phyloP scores from a whole-genome alignment of 2,113 vertebrate species.

The Barnardius zonarius region DNA sequence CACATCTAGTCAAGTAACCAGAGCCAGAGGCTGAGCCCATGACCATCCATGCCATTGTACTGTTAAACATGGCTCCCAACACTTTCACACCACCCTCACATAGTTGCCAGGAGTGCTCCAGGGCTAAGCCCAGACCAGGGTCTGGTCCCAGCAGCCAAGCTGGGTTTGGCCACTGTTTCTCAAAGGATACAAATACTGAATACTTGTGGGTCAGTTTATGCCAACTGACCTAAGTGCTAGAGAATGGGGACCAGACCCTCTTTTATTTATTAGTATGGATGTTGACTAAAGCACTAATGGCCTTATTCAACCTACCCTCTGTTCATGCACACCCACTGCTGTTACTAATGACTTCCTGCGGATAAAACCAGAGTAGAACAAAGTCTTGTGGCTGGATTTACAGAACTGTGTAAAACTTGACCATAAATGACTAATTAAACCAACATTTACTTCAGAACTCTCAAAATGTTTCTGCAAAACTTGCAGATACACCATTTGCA shows the following conservation, averaged over 20 bases:
- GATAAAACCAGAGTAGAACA: neutral
- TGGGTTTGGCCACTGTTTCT: neutral
- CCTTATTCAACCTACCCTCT: neutral
- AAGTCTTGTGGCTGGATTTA: neutral
- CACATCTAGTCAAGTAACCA: neutral
- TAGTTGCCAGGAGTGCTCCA: neutral
- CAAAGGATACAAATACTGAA: neutral
- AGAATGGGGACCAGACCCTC: neutral
- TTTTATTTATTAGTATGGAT: neutral
- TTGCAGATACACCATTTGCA: neutral
- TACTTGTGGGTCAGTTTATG: neutral
- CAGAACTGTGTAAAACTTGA: neutral
- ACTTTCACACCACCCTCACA: neutral
- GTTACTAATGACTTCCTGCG: neutral
- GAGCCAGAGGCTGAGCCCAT: neutral
- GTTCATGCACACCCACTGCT: neutral
- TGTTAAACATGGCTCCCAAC: neutral
- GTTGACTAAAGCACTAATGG: neutral
- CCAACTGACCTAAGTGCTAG: neutral
- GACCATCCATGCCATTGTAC: neutral
- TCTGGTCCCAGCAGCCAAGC: neutral
- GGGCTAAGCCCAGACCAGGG: neutral
- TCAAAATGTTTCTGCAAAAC: neutral
- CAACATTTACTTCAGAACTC: neutral
- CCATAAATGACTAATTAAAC: neutral